Percentiles rank a stretch among this genome's conserved stretches.
Evolutionary conservation across 2,113 vertebrate genomes (phyloP).

Genomic region (Silurus asotus): DNA sequence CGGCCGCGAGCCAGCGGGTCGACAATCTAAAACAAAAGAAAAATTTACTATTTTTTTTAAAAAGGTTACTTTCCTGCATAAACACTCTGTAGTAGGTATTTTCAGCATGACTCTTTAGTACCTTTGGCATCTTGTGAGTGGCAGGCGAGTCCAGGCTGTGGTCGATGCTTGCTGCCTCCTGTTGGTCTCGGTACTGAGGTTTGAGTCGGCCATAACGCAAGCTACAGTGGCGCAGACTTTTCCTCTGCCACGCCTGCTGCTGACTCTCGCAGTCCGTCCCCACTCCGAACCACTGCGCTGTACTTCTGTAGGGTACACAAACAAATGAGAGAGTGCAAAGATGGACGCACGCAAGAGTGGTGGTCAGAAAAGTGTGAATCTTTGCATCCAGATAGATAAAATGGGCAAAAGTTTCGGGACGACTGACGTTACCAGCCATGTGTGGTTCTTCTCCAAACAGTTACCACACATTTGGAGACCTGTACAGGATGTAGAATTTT

Average conservation of each 20-base stretch:
- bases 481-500: too few relatives aligned
- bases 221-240: constrained; percentile 92
- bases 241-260: constrained; percentile 89
- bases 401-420: too few relatives aligned
- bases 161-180: constrained; percentile 83
- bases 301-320: constrained; percentile 70
- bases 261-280: constrained; percentile 84
- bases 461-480: too few relatives aligned
- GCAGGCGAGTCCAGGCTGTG: constrained; percentile 83
- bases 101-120: constrained; percentile 50
- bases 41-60: not conserved
- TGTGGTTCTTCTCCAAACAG: too few relatives aligned
- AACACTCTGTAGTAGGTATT: not conserved
- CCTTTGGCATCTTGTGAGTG: constrained; percentile 85
- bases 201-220: constrained; percentile 91
- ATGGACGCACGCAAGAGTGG: not conserved
- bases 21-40: constrained; percentile 77
- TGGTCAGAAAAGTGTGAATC: not conserved
- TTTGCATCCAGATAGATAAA: not conserved
- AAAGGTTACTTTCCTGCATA: not conserved
- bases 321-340: not conserved
- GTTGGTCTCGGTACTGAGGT: constrained; percentile 81
- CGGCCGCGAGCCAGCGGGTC: constrained; percentile 90
- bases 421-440: too few relatives aligned
- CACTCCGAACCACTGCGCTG: constrained; percentile 93